Percentiles rank a stretch among this genome's conserved stretches.
Conservation (phyloP, 2,113 vertebrate species). For the Grus americana region DNA sequence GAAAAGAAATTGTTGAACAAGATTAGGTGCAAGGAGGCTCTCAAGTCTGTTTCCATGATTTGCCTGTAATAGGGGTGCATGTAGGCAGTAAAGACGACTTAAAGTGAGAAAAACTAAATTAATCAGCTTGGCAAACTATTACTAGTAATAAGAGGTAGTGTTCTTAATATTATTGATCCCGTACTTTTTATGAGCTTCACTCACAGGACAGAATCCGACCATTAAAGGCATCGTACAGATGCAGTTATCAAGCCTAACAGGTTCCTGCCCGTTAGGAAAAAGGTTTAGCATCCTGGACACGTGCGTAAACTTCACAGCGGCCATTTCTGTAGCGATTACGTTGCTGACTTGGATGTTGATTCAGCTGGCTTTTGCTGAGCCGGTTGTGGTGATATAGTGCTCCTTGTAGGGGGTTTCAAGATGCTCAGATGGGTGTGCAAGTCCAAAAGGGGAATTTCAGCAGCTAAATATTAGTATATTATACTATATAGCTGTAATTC, state of each 20-base stretch:
- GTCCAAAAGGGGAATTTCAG: background rate
- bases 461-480: background rate
- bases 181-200: background rate
- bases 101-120: background rate
- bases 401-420: background rate
- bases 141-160: background rate
- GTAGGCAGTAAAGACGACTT: background rate
- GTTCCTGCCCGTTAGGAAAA: background rate
- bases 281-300: background rate
- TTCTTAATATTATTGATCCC: background rate
- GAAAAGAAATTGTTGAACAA: background rate
- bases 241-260: background rate
- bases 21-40: background rate
- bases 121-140: background rate
- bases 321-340: accelerated
- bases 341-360: background rate
- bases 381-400: accelerated
- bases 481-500: no score
- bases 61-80: background rate
- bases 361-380: background rate
- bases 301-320: no score
- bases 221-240: background rate
- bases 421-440: background rate
- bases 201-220: background rate
- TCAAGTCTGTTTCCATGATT: background rate